Percentiles rank a stretch among this genome's conserved stretches.
These are phyloP conservation scores for Erythrolamprus reginae DNA, from an alignment of 2,113 vertebrate genomes.

Conservation along the genomic window DNA sequence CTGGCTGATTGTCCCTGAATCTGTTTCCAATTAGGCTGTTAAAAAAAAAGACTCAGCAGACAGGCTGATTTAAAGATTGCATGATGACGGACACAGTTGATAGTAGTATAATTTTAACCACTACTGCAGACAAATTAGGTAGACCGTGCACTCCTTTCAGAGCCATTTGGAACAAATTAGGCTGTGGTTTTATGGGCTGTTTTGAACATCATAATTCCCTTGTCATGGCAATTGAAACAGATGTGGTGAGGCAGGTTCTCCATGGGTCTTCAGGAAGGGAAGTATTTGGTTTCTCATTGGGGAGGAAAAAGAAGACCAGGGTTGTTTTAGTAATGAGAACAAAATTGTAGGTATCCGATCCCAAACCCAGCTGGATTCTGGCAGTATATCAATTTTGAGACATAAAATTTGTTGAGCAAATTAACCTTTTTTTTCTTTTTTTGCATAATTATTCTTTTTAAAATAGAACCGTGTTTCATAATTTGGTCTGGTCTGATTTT, in stretches of 20 bases:
- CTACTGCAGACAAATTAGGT: background rate
- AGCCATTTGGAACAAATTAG: constrained; percentile 15
- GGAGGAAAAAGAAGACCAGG: background rate
- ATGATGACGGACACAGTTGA: background rate
- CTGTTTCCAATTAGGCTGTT: constrained; percentile 22
- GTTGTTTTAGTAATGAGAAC: background rate
- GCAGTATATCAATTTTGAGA: background rate
- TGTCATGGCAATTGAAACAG: background rate
- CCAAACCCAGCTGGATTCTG: background rate
- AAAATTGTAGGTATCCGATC: background rate
- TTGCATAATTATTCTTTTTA: background rate
- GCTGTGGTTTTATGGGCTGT: background rate
- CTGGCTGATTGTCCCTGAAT: constrained; percentile 13
- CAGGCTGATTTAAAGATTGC: constrained; percentile 36
- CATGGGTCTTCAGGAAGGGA: background rate
- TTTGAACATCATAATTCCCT: background rate
- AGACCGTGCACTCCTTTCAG: background rate
- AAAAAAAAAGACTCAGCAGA: background rate
- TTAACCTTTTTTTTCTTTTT: background rate
- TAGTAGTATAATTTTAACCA: constrained; percentile 11
- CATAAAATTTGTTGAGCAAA: background rate
- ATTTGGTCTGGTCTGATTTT: background rate
- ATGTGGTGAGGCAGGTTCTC: background rate
- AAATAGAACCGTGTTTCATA: background rate
- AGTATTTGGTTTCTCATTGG: background rate